phyloP scores from a whole-genome alignment of 2,888 invertebrate genomes.

The Lumbricus terrestris region DNA sequence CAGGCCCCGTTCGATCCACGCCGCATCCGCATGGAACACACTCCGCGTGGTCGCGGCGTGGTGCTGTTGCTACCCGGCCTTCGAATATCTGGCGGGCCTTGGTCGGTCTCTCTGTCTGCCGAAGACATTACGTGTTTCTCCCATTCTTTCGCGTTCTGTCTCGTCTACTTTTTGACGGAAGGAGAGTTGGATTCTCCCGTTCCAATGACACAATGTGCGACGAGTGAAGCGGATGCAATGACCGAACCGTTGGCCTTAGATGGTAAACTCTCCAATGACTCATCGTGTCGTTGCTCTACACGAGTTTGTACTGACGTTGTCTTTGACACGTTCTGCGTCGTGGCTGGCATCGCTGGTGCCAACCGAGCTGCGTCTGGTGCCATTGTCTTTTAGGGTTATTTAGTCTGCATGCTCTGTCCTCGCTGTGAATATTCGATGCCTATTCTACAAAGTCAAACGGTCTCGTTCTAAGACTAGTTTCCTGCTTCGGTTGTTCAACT shows the following conservation, averaged over 20 bases:
- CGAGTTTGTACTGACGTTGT: neutral
- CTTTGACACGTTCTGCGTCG: neutral
- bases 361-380: neutral
- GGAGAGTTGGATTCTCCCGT: no score
- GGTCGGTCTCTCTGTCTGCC: neutral
- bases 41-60: neutral
- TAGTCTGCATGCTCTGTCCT: neutral
- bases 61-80: neutral
- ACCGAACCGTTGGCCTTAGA: no score
- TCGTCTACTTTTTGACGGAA: neutral
- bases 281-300: no score
- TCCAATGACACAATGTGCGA: no score
- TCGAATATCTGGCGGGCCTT: neutral
- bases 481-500: neutral
- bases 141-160: neutral
- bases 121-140: neutral
- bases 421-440: neutral
- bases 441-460: neutral
- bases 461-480: neutral
- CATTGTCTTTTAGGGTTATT: neutral
- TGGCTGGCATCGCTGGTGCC: neutral
- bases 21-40: neutral
- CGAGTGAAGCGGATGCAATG: no score
- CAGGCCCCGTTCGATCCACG: neutral
- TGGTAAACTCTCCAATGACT: no score